These are phyloP conservation scores for Diarsia rubi DNA, from an alignment of 2,888 invertebrate species.

Conservation along the genomic window DNA sequence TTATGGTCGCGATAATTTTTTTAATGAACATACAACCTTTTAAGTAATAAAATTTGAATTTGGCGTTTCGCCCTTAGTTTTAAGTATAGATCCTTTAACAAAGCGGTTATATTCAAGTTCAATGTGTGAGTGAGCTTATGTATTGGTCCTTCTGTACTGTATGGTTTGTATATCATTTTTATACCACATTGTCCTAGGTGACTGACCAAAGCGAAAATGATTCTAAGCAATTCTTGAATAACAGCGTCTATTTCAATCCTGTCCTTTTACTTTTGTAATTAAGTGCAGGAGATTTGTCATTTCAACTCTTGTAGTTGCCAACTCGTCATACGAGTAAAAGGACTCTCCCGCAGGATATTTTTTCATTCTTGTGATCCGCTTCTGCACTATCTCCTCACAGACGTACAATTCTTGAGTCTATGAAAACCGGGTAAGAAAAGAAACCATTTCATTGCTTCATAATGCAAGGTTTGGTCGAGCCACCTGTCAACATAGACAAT, in stretches of 20 bases:
- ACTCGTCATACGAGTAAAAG: too few relatives aligned
- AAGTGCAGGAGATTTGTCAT: neutral
- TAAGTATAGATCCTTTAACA: neutral
- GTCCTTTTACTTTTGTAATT: neutral
- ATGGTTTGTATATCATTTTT: neutral
- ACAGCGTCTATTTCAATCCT: neutral
- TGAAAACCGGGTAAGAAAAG: too few relatives aligned
- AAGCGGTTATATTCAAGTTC: neutral
- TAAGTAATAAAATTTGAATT: too few relatives aligned
- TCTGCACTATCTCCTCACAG: neutral
- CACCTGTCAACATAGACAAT: neutral
- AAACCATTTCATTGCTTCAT: too few relatives aligned
- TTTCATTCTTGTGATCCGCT: neutral
- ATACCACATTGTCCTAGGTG: neutral
- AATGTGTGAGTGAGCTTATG: slow-evolving; percentile 4
- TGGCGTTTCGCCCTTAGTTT: too few relatives aligned
- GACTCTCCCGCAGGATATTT: neutral
- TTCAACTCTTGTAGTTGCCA: neutral
- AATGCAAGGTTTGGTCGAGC: too few relatives aligned
- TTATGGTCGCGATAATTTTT: too few relatives aligned
- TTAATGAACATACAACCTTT: too few relatives aligned
- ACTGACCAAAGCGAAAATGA: slow-evolving; percentile 12
- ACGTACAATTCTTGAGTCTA: too few relatives aligned
- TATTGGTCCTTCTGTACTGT: neutral
- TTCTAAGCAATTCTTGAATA: neutral